phyloP scores from a whole-genome alignment of 2,113 vertebrate species.

The Nesospiza acunhae region DNA sequence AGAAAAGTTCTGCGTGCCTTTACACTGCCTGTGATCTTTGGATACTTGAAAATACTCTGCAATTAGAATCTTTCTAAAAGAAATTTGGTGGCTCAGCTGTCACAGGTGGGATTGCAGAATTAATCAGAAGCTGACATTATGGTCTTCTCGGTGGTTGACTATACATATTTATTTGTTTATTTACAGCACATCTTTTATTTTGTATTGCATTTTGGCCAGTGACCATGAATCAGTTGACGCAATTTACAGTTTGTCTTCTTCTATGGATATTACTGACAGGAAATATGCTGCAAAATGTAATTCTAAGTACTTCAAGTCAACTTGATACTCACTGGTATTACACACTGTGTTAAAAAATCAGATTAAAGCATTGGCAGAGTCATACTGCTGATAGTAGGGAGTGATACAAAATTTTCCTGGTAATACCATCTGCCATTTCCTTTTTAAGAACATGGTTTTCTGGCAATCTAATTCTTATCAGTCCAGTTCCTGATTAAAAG shows the following conservation, averaged over 20 bases:
- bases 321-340: background rate
- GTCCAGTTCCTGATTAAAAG: conserved; percentile 23
- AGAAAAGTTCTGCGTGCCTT: background rate
- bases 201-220: background rate
- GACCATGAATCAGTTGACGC: background rate
- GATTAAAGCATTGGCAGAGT: background rate
- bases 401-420: conserved; percentile 10
- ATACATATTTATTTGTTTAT: conserved; percentile 18
- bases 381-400: background rate
- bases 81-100: background rate
- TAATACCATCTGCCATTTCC: conserved; percentile 36
- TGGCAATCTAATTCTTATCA: conserved; percentile 12
- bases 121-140: background rate
- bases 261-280: background rate
- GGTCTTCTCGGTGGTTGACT: background rate
- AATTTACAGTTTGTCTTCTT: background rate
- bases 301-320: conserved; percentile 9
- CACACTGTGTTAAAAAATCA: background rate
- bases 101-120: background rate
- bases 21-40: background rate
- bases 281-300: background rate
- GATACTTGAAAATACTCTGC: background rate
- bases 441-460: conserved; percentile 7
- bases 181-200: background rate
- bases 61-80: background rate